Conservation (phyloP, 2,113 vertebrate genomes). For the Mixornis gularis region DNA sequence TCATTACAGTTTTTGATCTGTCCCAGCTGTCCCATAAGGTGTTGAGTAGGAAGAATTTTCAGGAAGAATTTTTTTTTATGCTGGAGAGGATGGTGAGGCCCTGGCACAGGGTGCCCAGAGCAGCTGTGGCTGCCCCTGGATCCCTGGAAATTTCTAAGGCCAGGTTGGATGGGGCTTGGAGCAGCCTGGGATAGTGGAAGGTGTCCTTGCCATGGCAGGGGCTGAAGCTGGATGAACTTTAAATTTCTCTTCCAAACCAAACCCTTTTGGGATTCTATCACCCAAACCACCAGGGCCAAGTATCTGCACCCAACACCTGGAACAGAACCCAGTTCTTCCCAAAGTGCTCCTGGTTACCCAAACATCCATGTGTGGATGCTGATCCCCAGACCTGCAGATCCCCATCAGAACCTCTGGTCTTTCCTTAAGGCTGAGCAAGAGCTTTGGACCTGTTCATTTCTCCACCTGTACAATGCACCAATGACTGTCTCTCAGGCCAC, state of each 20-base stretch:
- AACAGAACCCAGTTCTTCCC: background rate
- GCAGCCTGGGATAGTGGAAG: fast-evolving
- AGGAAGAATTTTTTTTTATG: background rate
- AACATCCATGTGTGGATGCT: fast-evolving
- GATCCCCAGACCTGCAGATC: background rate
- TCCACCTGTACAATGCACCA: background rate
- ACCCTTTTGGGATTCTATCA: background rate
- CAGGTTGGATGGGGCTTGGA: fast-evolving
- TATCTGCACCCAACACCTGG: background rate
- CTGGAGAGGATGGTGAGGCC: fast-evolving
- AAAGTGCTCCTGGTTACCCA: background rate
- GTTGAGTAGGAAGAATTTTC: background rate
- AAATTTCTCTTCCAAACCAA: background rate
- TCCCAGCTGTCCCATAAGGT: background rate
- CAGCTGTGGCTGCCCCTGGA: background rate
- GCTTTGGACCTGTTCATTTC: background rate
- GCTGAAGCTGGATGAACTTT: background rate
- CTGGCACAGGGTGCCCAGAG: background rate
- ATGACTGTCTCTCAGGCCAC: fast-evolving
- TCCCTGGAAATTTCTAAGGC: fast-evolving
- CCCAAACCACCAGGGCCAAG: background rate
- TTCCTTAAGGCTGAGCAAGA: background rate
- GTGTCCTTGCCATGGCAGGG: background rate
- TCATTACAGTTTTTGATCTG: background rate
- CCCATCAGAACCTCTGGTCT: background rate